A percentile compares a stretch with the other conserved stretches of the same genome.
phyloP scores from a whole-genome alignment of 2,888 invertebrate genomes.

The Tipula helvola region DNA sequence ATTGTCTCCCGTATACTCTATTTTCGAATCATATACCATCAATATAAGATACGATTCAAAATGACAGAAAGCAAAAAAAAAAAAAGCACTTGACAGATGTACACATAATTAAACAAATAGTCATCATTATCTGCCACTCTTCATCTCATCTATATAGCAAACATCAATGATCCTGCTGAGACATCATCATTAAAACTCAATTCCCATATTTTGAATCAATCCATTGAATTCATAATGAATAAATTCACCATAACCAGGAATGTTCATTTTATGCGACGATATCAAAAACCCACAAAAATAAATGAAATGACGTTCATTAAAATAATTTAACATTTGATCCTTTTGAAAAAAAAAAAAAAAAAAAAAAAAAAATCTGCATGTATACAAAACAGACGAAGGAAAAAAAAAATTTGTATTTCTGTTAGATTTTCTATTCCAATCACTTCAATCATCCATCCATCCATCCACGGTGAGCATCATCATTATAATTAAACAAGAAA shows the following conservation, averaged over 20 bases:
- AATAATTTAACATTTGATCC: slow-evolving; percentile 4
- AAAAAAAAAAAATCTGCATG: neutral
- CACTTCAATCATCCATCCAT: neutral
- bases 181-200: neutral
- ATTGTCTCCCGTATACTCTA: too few species aligned
- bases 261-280: neutral
- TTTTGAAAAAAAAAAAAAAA: neutral
- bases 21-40: neutral
- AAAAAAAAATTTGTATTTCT: neutral
- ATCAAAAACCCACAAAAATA: neutral
- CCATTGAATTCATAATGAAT: neutral
- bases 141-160: neutral
- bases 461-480: neutral
- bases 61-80: too few species aligned
- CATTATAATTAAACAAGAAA: slow-evolving; percentile 4
- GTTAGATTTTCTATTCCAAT: slow-evolving; percentile 4
- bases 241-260: neutral
- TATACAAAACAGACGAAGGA: neutral
- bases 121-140: neutral
- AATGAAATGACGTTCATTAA: neutral
- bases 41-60: neutral
- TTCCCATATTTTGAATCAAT: neutral
- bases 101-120: neutral
- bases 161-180: neutral
- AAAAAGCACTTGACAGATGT: neutral